These are phyloP conservation scores for Ernsta delagoae DNA, from an alignment of 2,888 invertebrate genomes.

Conservation along the genomic window DNA sequence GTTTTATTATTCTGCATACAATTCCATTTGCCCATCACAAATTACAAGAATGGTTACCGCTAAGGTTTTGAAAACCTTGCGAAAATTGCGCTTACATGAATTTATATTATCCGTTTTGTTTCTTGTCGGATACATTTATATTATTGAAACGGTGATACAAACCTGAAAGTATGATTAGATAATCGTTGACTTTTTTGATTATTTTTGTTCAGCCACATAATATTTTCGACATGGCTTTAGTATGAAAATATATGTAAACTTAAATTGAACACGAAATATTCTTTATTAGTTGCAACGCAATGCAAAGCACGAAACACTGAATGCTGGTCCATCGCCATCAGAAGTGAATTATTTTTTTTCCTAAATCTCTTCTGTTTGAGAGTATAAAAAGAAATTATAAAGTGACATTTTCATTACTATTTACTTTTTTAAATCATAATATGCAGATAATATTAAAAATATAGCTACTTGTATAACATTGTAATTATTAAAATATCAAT, in stretches of 20 bases:
- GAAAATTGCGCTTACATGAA: slow-evolving; percentile 68
- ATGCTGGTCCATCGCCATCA: too few relatives aligned
- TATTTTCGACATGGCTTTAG: neutral
- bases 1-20: slow-evolving; percentile 82
- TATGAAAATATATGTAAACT: neutral
- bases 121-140: slow-evolving; percentile 16
- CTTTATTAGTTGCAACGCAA: too few relatives aligned
- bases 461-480: too few relatives aligned
- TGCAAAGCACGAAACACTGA: too few relatives aligned
- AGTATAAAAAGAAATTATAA: too few relatives aligned
- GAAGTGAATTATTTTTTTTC: too few relatives aligned
- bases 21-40: slow-evolving; percentile 81
- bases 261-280: neutral
- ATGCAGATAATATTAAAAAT: too few relatives aligned
- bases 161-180: neutral
- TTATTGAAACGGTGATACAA: slow-evolving; percentile 2
- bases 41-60: slow-evolving; percentile 74
- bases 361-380: too few relatives aligned
- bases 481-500: too few relatives aligned
- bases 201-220: neutral
- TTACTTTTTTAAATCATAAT: too few relatives aligned
- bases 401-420: too few relatives aligned
- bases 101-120: slow-evolving; percentile 54
- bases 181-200: neutral
- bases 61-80: slow-evolving; percentile 75